Conservation (phyloP, 2,888 invertebrate species). For the Sinelater perroti region DNA sequence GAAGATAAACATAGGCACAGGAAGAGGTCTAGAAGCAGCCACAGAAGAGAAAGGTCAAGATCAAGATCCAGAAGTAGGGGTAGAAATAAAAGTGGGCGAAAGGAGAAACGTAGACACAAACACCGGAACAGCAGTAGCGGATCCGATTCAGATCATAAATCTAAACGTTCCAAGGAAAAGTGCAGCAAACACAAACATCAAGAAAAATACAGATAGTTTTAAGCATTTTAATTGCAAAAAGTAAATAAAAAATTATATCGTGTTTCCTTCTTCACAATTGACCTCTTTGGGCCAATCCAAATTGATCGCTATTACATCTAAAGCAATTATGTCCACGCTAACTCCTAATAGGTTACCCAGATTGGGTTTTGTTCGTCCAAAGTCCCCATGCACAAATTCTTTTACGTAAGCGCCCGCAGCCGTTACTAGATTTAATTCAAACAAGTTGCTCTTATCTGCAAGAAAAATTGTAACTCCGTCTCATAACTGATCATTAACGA, state of each 20-base stretch:
- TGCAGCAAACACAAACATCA: not conserved
- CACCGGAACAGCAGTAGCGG: not conserved
- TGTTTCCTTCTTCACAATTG: constrained; percentile 14
- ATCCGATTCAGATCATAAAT: constrained; percentile 1
- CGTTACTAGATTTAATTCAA: constrained; percentile 76
- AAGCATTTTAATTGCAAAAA: not conserved
- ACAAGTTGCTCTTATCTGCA: constrained; percentile 63
- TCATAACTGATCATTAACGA: not conserved
- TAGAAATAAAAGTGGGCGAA: not conserved
- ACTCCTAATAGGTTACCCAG: constrained; percentile 73
- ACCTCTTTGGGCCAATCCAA: constrained; percentile 74
- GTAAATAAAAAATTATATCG: not conserved
- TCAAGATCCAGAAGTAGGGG: constrained; percentile 10
- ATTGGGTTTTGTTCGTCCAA: constrained; percentile 85
- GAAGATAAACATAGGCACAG: not conserved
- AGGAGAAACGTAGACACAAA: not conserved
- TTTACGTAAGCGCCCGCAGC: constrained; percentile 97
- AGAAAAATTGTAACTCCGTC: no score
- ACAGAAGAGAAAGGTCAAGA: not conserved
- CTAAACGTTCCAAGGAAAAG: not conserved
- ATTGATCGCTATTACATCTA: constrained; percentile 85
- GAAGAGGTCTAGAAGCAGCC: not conserved
- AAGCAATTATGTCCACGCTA: constrained; percentile 85
- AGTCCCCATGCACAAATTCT: constrained; percentile 97
- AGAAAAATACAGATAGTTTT: not conserved